Conservation (phyloP, 2,113 vertebrate genomes). For the Thermophis baileyi region DNA sequence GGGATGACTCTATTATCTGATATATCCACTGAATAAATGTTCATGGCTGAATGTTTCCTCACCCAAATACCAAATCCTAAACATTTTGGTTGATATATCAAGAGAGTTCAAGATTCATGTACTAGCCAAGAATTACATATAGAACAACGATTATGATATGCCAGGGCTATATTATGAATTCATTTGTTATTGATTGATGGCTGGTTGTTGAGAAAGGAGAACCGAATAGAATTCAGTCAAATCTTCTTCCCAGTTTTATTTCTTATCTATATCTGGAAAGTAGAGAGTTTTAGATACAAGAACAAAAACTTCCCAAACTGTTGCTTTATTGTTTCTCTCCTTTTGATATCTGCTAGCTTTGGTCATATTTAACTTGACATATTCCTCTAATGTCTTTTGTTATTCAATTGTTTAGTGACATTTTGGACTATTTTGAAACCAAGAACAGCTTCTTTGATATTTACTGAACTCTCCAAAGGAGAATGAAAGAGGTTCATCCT, state of each 20-base stretch:
- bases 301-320: background rate
- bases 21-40: background rate
- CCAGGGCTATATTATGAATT: background rate
- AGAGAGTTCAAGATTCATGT: background rate
- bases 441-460: conserved; percentile 40
- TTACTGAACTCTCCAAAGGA: background rate
- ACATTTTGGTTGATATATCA: background rate
- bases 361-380: conserved; percentile 31
- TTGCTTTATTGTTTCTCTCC: conserved; percentile 2
- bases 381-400: conserved; percentile 47
- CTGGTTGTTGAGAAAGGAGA: background rate
- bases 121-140: background rate
- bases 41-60: background rate
- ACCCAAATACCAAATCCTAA: background rate
- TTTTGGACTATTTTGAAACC: conserved; percentile 12
- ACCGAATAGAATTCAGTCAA: background rate
- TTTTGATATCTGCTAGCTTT: conserved; percentile 11
- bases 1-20: background rate
- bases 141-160: background rate
- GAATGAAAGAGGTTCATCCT: conserved; percentile 32
- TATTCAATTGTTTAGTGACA: conserved; percentile 34
- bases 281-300: background rate
- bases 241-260: background rate
- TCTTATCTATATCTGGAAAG: background rate
- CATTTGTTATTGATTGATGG: background rate